These are phyloP conservation scores for Melanerpes aurifrons DNA, from an alignment of 2,113 vertebrate genomes.

Conservation along the genomic window DNA sequence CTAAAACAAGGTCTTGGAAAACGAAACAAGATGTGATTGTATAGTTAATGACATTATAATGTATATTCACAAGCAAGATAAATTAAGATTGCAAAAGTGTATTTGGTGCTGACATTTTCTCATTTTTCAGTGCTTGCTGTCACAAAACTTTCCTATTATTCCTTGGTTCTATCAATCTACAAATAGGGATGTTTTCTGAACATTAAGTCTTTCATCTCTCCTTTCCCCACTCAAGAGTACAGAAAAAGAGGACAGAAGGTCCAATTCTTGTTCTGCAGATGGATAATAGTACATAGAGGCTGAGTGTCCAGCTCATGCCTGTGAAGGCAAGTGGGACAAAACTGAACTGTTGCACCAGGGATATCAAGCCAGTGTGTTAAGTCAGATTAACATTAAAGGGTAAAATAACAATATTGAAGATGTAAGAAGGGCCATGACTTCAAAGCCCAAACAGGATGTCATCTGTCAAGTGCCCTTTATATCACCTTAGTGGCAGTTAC, in stretches of 20 bases:
- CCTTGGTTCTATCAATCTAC: neutral
- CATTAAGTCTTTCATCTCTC: neutral
- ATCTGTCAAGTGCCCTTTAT: neutral
- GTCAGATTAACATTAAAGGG: neutral
- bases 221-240: neutral
- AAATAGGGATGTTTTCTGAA: neutral
- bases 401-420: neutral
- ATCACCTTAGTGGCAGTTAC: neutral
- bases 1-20: neutral
- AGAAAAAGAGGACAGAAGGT: neutral
- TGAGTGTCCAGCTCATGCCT: neutral
- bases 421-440: neutral
- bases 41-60: neutral
- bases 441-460: neutral
- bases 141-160: neutral
- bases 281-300: neutral
- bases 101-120: neutral
- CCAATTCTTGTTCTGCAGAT: neutral
- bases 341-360: neutral
- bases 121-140: neutral
- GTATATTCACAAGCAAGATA: neutral
- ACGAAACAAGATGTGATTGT: neutral
- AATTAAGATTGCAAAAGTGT: neutral
- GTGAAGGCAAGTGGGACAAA: neutral
- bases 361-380: neutral